Evolutionary conservation across 2,888 invertebrate genomes (phyloP), one percentile per base, ranked within the genome.

Genomic region (Papilio gigon): DNA sequence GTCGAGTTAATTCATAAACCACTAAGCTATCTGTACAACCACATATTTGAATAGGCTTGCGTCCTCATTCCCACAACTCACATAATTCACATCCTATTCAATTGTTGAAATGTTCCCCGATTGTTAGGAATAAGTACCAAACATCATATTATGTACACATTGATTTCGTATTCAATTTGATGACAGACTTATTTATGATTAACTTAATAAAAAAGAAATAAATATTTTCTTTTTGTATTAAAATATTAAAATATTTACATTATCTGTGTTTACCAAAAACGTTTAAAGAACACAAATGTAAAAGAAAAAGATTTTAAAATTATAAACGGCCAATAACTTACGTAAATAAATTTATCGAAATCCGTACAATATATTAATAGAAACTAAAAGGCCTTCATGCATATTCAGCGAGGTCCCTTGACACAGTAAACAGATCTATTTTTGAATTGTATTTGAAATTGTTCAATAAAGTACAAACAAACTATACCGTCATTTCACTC

Each of bases 1-100:
- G 37, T 27, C 40, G 9, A 11, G 53, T 53, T 50, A 27, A 53
- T 27, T 53, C 40, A 37, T 37, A 14, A 37, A 64, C 64, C 64
- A 12, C 53, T 20, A 20, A 50, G 22, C 20, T 50, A 17, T 62
- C 33, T 12, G 17, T n/a, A 20, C 2, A 63, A 42, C n/a, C 30
- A n/a, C 5, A 25, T 22, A 50, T 47, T 12, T 30, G 17, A 40
- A 17, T 40, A 60, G 9, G 8, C 33, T 17, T 42, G n/a, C 9
- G 17, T 17, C 42, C n/a, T 42, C 42, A 42, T 42, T 20, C 30
- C 62, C 47, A 17, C 20, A 33, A 17, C 27, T 22, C 35, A 9
- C 20, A 63, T 63, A 25, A 61, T 44, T 37, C 42, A 17, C 11
- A 27, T 47, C 9, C 22, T 22, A 35, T 63, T 50, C 35, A 63